Conservation (phyloP, 1,140 invertebrate species). For the Trichonephila inaurata region DNA sequence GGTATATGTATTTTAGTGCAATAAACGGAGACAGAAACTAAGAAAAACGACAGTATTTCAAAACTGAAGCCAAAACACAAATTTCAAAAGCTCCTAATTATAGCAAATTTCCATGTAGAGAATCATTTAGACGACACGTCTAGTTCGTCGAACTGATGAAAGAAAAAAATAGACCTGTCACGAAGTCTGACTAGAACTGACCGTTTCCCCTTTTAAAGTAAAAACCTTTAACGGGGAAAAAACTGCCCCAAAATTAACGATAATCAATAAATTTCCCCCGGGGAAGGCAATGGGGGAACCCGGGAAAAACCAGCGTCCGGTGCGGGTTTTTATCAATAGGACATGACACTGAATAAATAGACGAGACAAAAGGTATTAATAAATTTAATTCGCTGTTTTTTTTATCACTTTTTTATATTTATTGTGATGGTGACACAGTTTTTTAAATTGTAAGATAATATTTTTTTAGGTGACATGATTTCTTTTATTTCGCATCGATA, state of each 20-base stretch:
- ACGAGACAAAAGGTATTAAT: not conserved
- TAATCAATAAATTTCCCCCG: not conserved
- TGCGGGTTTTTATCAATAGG: not conserved
- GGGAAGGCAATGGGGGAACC: not conserved
- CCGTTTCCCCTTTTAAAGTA: not conserved
- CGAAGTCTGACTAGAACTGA: not conserved
- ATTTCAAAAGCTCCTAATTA: no score
- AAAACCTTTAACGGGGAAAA: not conserved
- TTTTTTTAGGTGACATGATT: no score
- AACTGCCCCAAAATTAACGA: slow-evolving; percentile 26
- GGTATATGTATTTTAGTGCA: no score
- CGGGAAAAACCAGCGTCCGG: not conserved
- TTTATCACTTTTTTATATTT: not conserved
- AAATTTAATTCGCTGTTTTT: not conserved
- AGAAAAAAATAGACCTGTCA: not conserved
- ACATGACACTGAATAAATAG: not conserved
- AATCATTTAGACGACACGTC: not conserved
- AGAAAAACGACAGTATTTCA: no score
- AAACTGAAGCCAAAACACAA: no score
- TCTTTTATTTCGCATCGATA: no score
- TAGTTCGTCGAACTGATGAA: not conserved
- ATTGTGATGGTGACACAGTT: not conserved
- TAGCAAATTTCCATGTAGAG: no score
- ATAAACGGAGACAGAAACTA: no score
- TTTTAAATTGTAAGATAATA: not conserved